These are phyloP conservation scores for Dryas iulia DNA, from an alignment of 1,140 invertebrate species.

Conservation along the genomic window DNA sequence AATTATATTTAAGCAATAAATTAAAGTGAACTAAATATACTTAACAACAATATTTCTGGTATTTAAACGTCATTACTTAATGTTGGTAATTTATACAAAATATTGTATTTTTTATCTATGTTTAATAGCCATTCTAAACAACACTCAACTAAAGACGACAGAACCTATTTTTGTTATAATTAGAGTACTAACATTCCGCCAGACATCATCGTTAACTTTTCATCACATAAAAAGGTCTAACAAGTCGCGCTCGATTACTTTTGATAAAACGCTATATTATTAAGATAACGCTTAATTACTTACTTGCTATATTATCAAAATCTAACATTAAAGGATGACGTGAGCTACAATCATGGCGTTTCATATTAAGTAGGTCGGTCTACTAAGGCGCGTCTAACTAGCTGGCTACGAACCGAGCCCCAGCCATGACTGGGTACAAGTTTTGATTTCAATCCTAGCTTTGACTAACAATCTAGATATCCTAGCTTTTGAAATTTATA, in stretches of 20 bases:
- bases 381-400: slow-evolving; percentile 27
- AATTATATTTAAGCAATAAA: no score
- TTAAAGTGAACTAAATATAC: no score
- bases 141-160: no score
- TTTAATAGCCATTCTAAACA: no score
- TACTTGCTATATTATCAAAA: slow-evolving; percentile 11
- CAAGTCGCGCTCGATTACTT: background rate
- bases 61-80: no score
- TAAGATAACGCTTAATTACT: background rate
- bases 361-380: slow-evolving; percentile 27
- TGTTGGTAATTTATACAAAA: no score
- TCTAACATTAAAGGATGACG: slow-evolving; percentile 24
- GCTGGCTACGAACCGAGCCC: slow-evolving; percentile 14
- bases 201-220: background rate
- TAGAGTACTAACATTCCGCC: background rate
- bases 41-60: no score
- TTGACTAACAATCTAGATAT: slow-evolving; percentile 3
- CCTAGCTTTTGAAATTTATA: background rate
- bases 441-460: slow-evolving; percentile 19
- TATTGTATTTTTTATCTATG: no score
- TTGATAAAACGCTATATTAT: background rate
- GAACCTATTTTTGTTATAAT: background rate
- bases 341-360: slow-evolving; percentile 23
- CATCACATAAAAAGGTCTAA: background rate
- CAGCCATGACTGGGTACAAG: slow-evolving; percentile 10